Evolutionary conservation across 1,140 invertebrate genomes (phyloP).

Genomic region (Penaeus vannamei): DNA sequence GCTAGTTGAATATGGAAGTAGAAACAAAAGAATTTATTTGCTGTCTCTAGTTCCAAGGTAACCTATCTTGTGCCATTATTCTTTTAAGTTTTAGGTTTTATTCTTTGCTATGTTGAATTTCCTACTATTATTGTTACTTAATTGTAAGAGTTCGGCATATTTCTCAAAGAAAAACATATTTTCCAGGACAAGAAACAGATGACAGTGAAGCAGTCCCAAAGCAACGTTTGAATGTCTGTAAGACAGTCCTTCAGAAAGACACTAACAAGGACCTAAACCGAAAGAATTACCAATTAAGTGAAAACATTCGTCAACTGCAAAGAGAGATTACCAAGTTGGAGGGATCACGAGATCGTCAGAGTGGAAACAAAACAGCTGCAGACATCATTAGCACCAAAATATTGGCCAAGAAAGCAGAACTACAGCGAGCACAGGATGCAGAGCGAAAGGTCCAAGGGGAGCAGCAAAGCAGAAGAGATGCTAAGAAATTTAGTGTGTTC

Average conservation of each 20-base stretch:
- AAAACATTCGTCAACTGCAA: constrained; percentile 80
- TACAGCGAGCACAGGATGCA: constrained; percentile 76
- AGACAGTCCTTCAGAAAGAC: constrained; percentile 53
- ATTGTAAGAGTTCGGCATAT: too few relatives aligned
- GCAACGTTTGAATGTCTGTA: constrained; percentile 51
- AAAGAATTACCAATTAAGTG: constrained; percentile 81
- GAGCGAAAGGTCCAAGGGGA: constrained; percentile 80
- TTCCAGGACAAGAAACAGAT: constrained; percentile 16
- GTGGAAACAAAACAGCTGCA: constrained; percentile 74
- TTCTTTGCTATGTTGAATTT: too few relatives aligned
- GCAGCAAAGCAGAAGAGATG: constrained; percentile 80
- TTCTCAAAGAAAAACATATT: constrained; percentile 63
- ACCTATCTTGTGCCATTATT: too few relatives aligned
- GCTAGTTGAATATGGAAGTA: constrained; percentile 46
- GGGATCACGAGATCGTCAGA: constrained; percentile 78
- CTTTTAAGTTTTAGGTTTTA: too few relatives aligned
- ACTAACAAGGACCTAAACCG: constrained; percentile 78
- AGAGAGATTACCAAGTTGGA: constrained; percentile 79
- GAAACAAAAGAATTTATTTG: too few relatives aligned
- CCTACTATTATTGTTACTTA: too few relatives aligned
- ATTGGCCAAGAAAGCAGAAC: constrained; percentile 76
- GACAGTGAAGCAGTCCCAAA: constrained; percentile 73
- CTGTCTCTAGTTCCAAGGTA: too few relatives aligned
- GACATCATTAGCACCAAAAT: constrained; percentile 77
- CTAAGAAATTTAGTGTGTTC: constrained; percentile 80